Evolutionary conservation across 2,888 invertebrate genomes (phyloP).

Genomic region (Aspidiotus destructor): DNA sequence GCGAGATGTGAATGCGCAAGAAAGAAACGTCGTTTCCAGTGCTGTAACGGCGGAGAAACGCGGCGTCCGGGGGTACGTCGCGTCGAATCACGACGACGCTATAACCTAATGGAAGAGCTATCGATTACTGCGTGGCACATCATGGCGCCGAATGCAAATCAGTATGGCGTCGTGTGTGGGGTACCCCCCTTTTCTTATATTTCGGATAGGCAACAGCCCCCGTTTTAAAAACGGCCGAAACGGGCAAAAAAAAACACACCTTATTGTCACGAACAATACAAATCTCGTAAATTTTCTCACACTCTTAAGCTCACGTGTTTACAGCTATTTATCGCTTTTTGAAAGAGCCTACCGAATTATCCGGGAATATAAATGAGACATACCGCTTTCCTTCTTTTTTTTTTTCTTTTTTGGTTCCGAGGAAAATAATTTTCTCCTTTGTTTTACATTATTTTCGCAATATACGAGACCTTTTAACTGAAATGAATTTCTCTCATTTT

Average conservation of each 20-base stretch:
- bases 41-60: neutral
- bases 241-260: slow-evolving; percentile 18
- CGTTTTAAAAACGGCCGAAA: neutral
- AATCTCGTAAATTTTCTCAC: slow-evolving; percentile 33
- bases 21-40: slow-evolving; percentile 23
- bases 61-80: slow-evolving; percentile 13
- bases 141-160: slow-evolving; percentile 34
- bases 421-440: too few species aligned
- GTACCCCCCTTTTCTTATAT: slow-evolving; percentile 6
- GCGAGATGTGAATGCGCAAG: slow-evolving; percentile 32
- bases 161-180: slow-evolving; percentile 34
- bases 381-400: slow-evolving; percentile 17
- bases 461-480: too few species aligned
- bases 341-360: slow-evolving; percentile 32
- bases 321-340: slow-evolving; percentile 32
- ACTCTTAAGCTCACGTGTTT: slow-evolving; percentile 32
- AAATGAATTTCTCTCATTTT: too few species aligned
- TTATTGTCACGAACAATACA: slow-evolving; percentile 33
- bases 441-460: too few species aligned
- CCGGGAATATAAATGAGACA: slow-evolving; percentile 30
- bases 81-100: slow-evolving; percentile 33
- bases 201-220: slow-evolving; percentile 2
- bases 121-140: slow-evolving; percentile 32
- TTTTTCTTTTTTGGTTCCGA: too few species aligned
- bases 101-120: slow-evolving; percentile 32